Evolutionary conservation across 2,888 invertebrate genomes (phyloP).

Genomic region (Agelastica alni): DNA sequence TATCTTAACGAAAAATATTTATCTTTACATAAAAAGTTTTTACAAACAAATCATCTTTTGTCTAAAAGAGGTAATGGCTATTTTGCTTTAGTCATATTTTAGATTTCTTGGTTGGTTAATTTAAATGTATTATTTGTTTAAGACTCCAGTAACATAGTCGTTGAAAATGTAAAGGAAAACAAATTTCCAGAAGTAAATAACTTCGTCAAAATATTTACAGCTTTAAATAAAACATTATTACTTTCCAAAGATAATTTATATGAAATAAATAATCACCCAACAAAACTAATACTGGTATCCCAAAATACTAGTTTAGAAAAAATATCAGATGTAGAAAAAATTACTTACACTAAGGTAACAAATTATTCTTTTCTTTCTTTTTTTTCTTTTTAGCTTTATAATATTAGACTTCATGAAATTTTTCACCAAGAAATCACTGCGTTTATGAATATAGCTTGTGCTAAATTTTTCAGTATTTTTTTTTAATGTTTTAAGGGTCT

Average conservation of each 20-base stretch:
- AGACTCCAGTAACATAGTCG: conserved; percentile 4
- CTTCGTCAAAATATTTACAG: conserved; percentile 7
- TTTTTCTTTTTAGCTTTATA: neutral
- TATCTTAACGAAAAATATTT: conserved; percentile 4
- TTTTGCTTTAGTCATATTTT: neutral
- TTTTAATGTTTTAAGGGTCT: too few relatives aligned
- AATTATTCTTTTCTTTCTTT: neutral
- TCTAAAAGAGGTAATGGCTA: conserved; percentile 10
- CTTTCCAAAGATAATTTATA: conserved; percentile 25
- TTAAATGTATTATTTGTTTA: neutral
- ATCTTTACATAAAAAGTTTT: conserved; percentile 1
- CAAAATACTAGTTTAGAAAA: conserved; percentile 6
- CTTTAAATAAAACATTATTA: conserved; percentile 28
- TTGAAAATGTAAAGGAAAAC: conserved; percentile 9
- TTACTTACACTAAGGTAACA: conserved; percentile 18
- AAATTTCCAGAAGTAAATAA: neutral
- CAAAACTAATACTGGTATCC: conserved; percentile 16
- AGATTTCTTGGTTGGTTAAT: neutral
- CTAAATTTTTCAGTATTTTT: neutral
- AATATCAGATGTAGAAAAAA: conserved; percentile 6
- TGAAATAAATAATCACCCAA: conserved; percentile 7
- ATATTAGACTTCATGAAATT: neutral
- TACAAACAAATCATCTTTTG: neutral
- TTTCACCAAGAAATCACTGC: too few relatives aligned
- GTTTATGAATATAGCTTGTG: too few relatives aligned